phyloP scores from a whole-genome alignment of 2,888 invertebrate genomes.

The Meteorus cinctellus region DNA sequence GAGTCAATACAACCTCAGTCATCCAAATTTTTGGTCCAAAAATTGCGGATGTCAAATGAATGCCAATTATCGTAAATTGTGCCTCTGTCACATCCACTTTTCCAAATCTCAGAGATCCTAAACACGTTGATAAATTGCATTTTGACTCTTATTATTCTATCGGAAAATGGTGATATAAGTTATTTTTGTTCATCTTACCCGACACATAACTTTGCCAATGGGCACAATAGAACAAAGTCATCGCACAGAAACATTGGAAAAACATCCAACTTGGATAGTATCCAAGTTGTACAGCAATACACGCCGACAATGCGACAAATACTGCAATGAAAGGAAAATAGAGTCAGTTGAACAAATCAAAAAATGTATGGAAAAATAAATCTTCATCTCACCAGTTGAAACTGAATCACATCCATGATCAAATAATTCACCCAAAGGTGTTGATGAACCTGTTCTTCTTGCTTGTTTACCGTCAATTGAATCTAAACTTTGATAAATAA shows the following conservation, averaged over 20 bases:
- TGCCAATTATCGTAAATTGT: conserved; percentile 92
- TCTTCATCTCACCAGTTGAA: conserved; percentile 80
- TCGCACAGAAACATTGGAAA: conserved; percentile 95
- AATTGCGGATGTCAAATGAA: conserved; percentile 89
- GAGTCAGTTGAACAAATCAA: not conserved
- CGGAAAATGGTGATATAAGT: too few relatives aligned
- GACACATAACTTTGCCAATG: conserved; percentile 99
- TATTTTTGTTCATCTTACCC: conserved; percentile 74
- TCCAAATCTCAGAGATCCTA: conserved; percentile 89
- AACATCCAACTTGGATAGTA: conserved; percentile 95
- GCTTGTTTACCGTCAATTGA: conserved; percentile 99
- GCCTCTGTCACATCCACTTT: conserved; percentile 98
- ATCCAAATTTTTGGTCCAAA: conserved; percentile 94
- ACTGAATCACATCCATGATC: conserved; percentile 99
- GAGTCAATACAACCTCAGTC: conserved; percentile 77
- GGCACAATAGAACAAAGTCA: conserved; percentile 97
- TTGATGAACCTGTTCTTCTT: conserved; percentile 91
- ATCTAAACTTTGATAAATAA: conserved; percentile 97
- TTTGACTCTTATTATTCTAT: too few relatives aligned
- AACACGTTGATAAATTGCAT: not conserved
- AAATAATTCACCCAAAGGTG: conserved; percentile 97
- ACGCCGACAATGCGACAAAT: conserved; percentile 97
- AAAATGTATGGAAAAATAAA: not conserved
- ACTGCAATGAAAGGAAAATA: conserved; percentile 75
- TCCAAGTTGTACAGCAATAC: conserved; percentile 94